Evolutionary conservation across 2,797 vertebrate genomes (phyloP), one percentile per base, ranked within the genome.

Genomic region (Poeciliopsis presidionis): DNA sequence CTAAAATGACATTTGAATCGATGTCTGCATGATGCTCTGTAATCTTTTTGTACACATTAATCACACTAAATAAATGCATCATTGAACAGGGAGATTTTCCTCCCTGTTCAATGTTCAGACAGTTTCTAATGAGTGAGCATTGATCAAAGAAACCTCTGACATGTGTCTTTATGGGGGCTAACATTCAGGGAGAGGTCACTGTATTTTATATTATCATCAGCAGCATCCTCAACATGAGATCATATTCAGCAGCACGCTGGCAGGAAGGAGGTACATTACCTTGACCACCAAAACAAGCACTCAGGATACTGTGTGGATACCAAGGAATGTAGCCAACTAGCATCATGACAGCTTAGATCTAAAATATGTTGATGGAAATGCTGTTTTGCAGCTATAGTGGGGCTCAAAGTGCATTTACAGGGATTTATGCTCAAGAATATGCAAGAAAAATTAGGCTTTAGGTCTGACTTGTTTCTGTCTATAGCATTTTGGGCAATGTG

Each of bases 251-350:
- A 84, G 88, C 85, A 84, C 81, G 63, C 84, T 86, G 59, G 76
- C 82, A 53, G 83, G 78, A 83, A 76, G 84, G 84, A 86, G 85
- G 86, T 86, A 87, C 90, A 90, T 93, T 93, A 90, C 88, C 90
- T 93, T 91, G 87, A 93, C 91, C 94, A 93, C 88, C 92, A 93
- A 91, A 91, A 95, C 94, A 95, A 91, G 91, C 94, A 93, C 85
- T 94, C 88, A 85, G 92, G 92, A 93, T 93, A 93, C 85, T 84
- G 74, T 89, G 80, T 92, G 92, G 92, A 89, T 84, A 94, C 90
- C 89, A 94, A 96, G 95, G 93, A 95, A 95, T 96, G 95, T 94
- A 95, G 94, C 95, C 95, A 94, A 87, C 90, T 90, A 90, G 89
- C 84, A 90, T 46, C 79, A 79, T 41, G 74, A 72, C 59, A 80